Conservation (phyloP, 2,888 invertebrate genomes). For the Drosophila pegasa region DNA sequence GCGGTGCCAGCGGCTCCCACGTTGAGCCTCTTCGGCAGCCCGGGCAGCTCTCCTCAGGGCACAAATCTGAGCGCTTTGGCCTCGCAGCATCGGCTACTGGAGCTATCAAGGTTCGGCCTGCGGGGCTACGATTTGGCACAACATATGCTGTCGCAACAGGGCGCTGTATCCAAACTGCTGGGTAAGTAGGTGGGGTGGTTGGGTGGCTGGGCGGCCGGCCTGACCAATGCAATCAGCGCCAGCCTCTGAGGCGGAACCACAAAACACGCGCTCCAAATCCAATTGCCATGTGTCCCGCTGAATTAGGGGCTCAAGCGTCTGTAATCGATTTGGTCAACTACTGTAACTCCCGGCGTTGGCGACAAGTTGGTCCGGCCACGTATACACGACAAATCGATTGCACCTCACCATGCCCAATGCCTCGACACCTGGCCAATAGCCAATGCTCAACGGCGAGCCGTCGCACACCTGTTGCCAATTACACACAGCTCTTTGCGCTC, state of each 20-base stretch:
- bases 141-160: conserved; percentile 95
- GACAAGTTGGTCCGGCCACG: conserved; percentile 60
- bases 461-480: conserved; percentile 52
- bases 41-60: conserved; percentile 27
- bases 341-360: conserved; percentile 40
- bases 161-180: conserved; percentile 94
- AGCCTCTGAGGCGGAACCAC: conserved; percentile 62
- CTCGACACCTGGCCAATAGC: conserved; percentile 62
- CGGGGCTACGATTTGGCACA: conserved; percentile 96
- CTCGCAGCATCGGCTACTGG: conserved; percentile 92
- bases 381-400: conserved; percentile 78
- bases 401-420: conserved; percentile 61
- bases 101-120: conserved; percentile 92
- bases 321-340: conserved; percentile 69
- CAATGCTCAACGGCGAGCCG: conserved; percentile 14
- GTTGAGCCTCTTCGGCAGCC: conserved; percentile 78
- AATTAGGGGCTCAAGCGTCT: conserved; percentile 68
- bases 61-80: conserved; percentile 88
- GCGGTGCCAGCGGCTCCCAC: conserved; percentile 77
- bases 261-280: conserved; percentile 78
- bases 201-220: conserved; percentile 27
- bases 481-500: conserved; percentile 44
- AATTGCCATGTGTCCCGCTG: conserved; percentile 69
- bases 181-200: conserved; percentile 88
- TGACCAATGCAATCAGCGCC: conserved; percentile 66